Evolutionary conservation across 1,140 invertebrate genomes (phyloP).

Genomic region (Semibalanus balanoides): DNA sequence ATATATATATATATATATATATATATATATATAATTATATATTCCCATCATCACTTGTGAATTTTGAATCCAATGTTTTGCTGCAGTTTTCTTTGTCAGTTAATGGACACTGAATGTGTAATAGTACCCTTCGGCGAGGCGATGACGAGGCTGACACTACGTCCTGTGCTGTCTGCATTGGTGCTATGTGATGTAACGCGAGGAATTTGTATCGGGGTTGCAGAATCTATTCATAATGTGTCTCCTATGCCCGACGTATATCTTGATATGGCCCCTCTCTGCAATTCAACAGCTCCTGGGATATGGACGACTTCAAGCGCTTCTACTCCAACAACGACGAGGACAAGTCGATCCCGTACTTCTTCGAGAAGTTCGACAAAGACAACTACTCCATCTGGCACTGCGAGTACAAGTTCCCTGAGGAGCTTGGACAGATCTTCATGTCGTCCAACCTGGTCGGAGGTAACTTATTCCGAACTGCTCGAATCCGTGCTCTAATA

Average conservation of each 20-base stretch:
- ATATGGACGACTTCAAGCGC: slow-evolving; percentile 95
- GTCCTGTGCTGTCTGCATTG: not conserved
- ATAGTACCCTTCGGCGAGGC: not conserved
- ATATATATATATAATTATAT: too few species aligned
- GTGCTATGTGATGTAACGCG: not conserved
- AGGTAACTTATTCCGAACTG: too few species aligned
- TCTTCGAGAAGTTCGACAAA: slow-evolving; percentile 96
- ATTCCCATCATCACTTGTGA: too few species aligned
- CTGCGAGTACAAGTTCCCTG: slow-evolving; percentile 78
- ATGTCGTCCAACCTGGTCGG: slow-evolving; percentile 92
- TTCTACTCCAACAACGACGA: slow-evolving; percentile 95
- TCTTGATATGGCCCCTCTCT: slow-evolving; percentile 15
- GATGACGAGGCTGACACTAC: not conserved
- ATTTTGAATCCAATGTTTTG: too few species aligned
- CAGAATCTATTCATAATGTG: too few species aligned
- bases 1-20: too few species aligned
- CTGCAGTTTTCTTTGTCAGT: too few species aligned
- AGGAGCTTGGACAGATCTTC: slow-evolving; percentile 83
- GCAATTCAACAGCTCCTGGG: slow-evolving; percentile 57
- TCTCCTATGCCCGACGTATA: too few species aligned
- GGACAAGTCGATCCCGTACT: slow-evolving; percentile 84
- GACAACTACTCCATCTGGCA: slow-evolving; percentile 96
- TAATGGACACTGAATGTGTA: too few species aligned
- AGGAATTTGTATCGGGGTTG: not conserved
- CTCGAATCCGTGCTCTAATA: too few species aligned